Evolutionary conservation across 2,888 invertebrate species (phyloP).

Genomic region (Napeogenes inachia): DNA sequence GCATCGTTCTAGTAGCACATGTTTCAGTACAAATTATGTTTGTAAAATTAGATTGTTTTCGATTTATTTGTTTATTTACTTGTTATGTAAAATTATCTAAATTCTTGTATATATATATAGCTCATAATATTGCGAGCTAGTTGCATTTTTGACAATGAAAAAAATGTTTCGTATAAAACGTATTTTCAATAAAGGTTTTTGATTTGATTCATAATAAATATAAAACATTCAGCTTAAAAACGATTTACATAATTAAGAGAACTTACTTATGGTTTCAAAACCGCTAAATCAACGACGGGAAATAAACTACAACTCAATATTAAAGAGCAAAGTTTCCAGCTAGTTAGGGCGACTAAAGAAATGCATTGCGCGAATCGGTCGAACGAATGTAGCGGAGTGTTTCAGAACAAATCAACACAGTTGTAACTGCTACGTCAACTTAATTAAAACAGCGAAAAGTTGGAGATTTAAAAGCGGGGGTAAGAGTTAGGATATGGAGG

Average conservation of each 20-base stretch:
- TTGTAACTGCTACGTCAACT: conserved; percentile 70
- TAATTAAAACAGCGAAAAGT: conserved; percentile 75
- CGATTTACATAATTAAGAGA: neutral
- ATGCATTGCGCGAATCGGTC: conserved; percentile 33
- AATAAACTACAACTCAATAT: conserved; percentile 24
- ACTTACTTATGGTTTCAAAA: conserved; percentile 22
- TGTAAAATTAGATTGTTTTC: neutral
- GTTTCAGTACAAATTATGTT: conserved; percentile 5
- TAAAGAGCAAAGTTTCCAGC: conserved; percentile 25
- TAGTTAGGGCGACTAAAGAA: conserved; percentile 32
- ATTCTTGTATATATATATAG: too few relatives aligned
- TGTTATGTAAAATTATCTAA: too few relatives aligned
- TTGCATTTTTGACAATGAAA: too few relatives aligned
- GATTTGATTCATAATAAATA: too few relatives aligned
- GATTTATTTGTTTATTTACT: too few relatives aligned
- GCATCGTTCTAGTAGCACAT: conserved; percentile 9
- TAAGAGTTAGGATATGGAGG: conserved; percentile 18
- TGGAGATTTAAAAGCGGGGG: conserved; percentile 60
- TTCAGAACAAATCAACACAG: conserved; percentile 59
- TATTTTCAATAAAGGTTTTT: too few relatives aligned
- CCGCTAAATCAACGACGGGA: conserved; percentile 15
- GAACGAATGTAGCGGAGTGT: conserved; percentile 35
- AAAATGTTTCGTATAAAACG: too few relatives aligned
- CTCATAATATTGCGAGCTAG: too few relatives aligned
- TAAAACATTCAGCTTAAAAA: too few relatives aligned